Conservation (phyloP, 2,797 vertebrate species). For the Macropodus opercularis region DNA sequence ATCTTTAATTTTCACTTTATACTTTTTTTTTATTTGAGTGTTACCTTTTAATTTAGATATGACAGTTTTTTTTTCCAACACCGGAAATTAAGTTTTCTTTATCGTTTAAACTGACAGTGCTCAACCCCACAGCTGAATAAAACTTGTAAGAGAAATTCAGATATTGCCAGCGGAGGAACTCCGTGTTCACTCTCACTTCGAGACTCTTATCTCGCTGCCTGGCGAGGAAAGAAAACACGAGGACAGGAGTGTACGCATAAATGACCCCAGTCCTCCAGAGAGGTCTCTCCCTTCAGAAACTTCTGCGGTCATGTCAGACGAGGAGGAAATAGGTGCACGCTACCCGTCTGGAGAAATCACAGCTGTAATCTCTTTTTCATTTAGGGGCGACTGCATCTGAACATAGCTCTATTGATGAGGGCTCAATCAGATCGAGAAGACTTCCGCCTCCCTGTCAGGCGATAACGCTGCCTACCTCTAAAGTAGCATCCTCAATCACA, state of each 20-base stretch:
- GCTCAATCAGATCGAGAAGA: slow-evolving; percentile 25
- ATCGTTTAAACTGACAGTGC: slow-evolving; percentile 49
- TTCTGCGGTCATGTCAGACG: slow-evolving; percentile 23
- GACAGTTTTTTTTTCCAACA: slow-evolving; percentile 26
- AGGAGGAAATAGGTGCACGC: slow-evolving; percentile 12
- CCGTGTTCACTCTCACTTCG: slow-evolving; percentile 7
- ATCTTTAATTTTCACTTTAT: slow-evolving; percentile 61
- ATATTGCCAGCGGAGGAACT: slow-evolving; percentile 24
- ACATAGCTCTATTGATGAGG: slow-evolving; percentile 42
- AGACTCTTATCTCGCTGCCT: slow-evolving; percentile 18
- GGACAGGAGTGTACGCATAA: slow-evolving; percentile 12
- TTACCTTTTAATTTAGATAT: slow-evolving; percentile 61
- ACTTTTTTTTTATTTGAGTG: slow-evolving; percentile 27
- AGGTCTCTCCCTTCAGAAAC: slow-evolving; percentile 25
- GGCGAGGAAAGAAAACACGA: slow-evolving; percentile 32
- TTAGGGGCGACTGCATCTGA: slow-evolving; percentile 35
- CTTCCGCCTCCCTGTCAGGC: slow-evolving; percentile 30
- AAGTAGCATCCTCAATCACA: slow-evolving; percentile 50
- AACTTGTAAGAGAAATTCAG: slow-evolving; percentile 13
- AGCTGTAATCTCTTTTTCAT: slow-evolving; percentile 50
- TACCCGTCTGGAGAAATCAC: slow-evolving; percentile 24
- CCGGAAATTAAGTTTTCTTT: slow-evolving; percentile 63
- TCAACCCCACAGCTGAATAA: slow-evolving; percentile 20
- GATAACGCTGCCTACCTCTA: slow-evolving; percentile 25
- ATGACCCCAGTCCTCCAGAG: slow-evolving; percentile 24